A percentile compares a stretch with the other conserved stretches of the same genome.
Evolutionary conservation across 92 coral and sea anemone species (phyloP).

Genomic region (Blastomussa wellsi): DNA sequence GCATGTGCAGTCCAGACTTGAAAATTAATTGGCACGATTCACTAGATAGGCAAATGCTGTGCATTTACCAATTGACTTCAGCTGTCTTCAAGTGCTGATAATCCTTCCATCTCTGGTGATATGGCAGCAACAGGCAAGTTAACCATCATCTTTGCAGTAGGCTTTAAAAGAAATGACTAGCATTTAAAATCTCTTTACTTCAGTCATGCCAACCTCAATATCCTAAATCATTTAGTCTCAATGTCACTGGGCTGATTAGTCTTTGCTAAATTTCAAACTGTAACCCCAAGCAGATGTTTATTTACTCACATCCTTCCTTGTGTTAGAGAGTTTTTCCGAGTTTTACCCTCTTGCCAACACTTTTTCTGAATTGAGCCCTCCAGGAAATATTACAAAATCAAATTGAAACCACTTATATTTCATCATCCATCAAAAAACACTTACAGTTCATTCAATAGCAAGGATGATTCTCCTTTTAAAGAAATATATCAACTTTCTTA

Average conservation of each 20-base stretch:
- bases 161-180: conserved; percentile 44
- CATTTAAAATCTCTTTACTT: conserved; percentile 4
- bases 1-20: neutral
- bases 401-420: no score
- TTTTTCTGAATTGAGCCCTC: no score
- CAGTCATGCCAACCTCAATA: neutral
- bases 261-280: neutral
- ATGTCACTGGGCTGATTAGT: no score
- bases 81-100: neutral
- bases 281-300: neutral
- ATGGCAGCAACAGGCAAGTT: neutral
- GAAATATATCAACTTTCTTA: neutral
- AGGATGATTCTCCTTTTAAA: no score
- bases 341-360: no score
- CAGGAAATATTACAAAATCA: no score
- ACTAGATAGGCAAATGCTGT: conserved; percentile 33
- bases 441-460: no score
- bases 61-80: conserved; percentile 39
- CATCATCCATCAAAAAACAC: no score
- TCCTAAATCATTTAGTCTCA: no score
- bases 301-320: no score
- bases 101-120: neutral
- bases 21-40: neutral
- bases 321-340: no score
- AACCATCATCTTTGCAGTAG: neutral